Evolutionary conservation across 1,140 invertebrate species (phyloP).

Genomic region (Drosophila arizonae): DNA sequence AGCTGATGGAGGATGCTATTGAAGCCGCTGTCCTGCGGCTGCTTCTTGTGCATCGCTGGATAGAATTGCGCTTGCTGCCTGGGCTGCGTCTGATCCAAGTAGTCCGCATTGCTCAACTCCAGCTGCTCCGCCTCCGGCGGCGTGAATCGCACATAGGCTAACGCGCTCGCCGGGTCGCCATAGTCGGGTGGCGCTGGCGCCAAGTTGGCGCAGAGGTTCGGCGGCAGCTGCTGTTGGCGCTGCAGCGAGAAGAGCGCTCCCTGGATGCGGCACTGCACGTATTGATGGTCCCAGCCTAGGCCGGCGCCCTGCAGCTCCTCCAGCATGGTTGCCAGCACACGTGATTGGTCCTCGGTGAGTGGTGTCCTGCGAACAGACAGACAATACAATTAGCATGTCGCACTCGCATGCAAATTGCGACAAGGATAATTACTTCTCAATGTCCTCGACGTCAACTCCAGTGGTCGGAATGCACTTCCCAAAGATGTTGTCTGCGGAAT

Average conservation of each 20-base stretch:
- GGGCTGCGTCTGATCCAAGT: conserved; percentile 83
- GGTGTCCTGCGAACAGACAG: conserved; percentile 55
- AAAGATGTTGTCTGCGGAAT: conserved; percentile 89
- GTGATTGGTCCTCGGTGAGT: conserved; percentile 79
- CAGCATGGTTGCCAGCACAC: conserved; percentile 79
- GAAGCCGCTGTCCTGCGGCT: conserved; percentile 47
- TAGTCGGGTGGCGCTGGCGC: conserved; percentile 74
- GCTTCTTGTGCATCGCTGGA: conserved; percentile 80
- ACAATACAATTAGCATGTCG: not conserved
- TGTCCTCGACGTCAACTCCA: conserved; percentile 85
- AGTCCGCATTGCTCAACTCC: conserved; percentile 88
- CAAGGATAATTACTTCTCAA: conserved; percentile 84
- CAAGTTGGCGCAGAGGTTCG: conserved; percentile 75
- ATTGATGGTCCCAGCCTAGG: conserved; percentile 82
- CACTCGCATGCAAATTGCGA: not conserved
- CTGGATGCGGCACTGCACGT: conserved; percentile 81
- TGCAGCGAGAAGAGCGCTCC: conserved; percentile 72
- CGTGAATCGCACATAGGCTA: conserved; percentile 91
- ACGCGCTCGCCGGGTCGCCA: conserved; percentile 85
- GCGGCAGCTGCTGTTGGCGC: conserved; percentile 74
- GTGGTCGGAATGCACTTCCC: conserved; percentile 89
- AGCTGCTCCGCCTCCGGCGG: conserved; percentile 86
- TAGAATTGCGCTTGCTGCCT: conserved; percentile 79
- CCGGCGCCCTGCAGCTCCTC: conserved; percentile 82
- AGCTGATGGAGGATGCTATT: conserved; percentile 58